These are phyloP conservation scores for Cirrhinus molitorella DNA, from an alignment of 2,797 vertebrate species.

Conservation along the genomic window DNA sequence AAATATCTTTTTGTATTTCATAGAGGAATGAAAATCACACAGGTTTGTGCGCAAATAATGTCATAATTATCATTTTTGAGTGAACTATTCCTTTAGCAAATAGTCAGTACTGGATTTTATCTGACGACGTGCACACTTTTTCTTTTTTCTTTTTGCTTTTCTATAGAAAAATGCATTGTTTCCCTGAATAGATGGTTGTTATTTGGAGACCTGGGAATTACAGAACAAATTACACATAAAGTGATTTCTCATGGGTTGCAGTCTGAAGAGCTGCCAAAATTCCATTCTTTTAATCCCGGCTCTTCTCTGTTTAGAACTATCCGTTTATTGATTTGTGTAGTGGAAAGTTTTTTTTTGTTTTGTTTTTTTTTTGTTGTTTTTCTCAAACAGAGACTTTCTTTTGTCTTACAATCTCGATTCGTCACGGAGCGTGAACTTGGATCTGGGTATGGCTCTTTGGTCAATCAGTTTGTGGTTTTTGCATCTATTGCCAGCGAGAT, in stretches of 20 bases:
- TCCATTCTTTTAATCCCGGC: constrained; percentile 46
- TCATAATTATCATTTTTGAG: neutral
- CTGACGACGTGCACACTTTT: neutral
- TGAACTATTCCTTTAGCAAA: neutral
- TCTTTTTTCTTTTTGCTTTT: neutral
- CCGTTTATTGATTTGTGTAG: constrained; percentile 52
- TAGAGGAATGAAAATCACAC: neutral
- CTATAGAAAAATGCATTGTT: constrained; percentile 27
- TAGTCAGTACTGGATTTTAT: neutral
- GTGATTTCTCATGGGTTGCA: constrained; percentile 28
- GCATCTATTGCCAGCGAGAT: constrained; percentile 51
- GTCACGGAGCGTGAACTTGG: constrained; percentile 56
- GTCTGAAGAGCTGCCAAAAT: constrained; percentile 37
- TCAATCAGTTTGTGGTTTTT: constrained; percentile 59
- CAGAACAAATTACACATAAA: constrained; percentile 45
- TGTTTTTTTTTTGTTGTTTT: constrained; percentile 44
- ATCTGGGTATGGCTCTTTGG: constrained; percentile 52
- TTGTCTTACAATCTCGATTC: constrained; percentile 53
- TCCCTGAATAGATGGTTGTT: constrained; percentile 30
- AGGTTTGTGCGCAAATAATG: neutral
- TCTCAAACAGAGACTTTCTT: constrained; percentile 38
- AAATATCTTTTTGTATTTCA: neutral
- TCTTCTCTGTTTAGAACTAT: constrained; percentile 42
- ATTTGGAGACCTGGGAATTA: constrained; percentile 30
- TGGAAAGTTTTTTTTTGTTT: constrained; percentile 32